Evolutionary conservation across 2,113 vertebrate genomes (phyloP).

Genomic region (Podarcis muralis): DNA sequence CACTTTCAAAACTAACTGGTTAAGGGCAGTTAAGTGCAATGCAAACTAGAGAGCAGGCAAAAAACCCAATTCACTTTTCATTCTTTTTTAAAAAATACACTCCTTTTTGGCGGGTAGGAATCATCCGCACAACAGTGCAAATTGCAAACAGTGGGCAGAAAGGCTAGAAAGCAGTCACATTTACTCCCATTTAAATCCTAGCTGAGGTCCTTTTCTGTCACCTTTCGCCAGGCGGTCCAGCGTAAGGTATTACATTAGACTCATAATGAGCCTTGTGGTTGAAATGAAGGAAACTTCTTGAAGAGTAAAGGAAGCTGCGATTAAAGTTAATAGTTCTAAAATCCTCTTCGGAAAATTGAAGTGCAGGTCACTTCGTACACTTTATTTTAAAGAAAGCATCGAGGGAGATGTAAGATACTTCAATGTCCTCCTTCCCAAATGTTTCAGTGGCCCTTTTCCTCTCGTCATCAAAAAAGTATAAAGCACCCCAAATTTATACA

Average conservation of each 20-base stretch:
- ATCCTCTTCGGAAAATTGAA: not conserved
- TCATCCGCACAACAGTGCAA: constrained; percentile 22
- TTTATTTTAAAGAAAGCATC: not conserved
- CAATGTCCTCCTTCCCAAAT: not conserved
- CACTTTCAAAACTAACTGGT: constrained; percentile 29
- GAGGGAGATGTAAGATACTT: not conserved
- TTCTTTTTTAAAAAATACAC: constrained; percentile 1
- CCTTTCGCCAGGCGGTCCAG: constrained; percentile 47
- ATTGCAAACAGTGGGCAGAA: constrained; percentile 13
- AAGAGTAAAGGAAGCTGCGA: constrained; percentile 58
- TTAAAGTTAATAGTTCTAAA: constrained; percentile 64
- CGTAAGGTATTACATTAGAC: constrained; percentile 64
- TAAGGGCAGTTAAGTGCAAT: not conserved
- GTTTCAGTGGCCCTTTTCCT: not conserved
- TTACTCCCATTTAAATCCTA: constrained; percentile 59
- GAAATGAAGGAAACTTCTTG: constrained; percentile 50
- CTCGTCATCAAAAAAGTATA: not conserved
- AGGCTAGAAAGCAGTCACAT: constrained; percentile 23
- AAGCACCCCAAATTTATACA: not conserved
- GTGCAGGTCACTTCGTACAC: not conserved
- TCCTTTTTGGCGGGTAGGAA: not conserved
- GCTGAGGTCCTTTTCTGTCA: constrained; percentile 16
- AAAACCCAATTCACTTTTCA: not conserved
- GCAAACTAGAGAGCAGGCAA: constrained; percentile 16
- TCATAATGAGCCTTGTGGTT: constrained; percentile 57